phyloP scores from a whole-genome alignment of 2,113 vertebrate genomes.

The Ellobius talpinus region DNA sequence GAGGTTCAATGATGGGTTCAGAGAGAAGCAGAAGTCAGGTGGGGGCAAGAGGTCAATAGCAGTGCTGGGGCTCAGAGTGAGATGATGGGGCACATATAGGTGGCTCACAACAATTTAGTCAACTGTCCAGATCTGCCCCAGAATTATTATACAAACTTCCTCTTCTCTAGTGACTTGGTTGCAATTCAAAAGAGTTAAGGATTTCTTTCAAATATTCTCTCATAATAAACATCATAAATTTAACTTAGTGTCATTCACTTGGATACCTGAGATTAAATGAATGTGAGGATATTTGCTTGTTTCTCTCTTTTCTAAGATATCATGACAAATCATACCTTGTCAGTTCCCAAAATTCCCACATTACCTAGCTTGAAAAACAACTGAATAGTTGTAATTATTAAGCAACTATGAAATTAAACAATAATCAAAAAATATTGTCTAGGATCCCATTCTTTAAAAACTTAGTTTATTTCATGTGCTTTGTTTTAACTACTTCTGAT shows the following conservation, averaged over 20 bases:
- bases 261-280: not conserved
- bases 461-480: not conserved
- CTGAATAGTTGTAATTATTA: not conserved
- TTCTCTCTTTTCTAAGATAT: not conserved
- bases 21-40: not conserved
- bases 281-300: not conserved
- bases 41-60: not conserved
- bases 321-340: not conserved
- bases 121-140: not conserved
- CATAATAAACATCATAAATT: not conserved
- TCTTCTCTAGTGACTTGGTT: not conserved
- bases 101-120: not conserved
- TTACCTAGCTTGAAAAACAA: not conserved
- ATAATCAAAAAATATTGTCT: not conserved
- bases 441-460: not conserved
- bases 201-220: not conserved
- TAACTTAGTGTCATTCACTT: not conserved
- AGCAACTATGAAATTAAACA: not conserved
- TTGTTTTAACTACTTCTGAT: not conserved
- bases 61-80: not conserved
- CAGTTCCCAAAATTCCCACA: not conserved
- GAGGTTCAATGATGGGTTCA: not conserved
- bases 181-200: not conserved
- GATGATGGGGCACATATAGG: accelerated
- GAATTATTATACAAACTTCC: not conserved